Conservation (phyloP, 2,797 vertebrate species). For the Eulemur mongoz region DNA sequence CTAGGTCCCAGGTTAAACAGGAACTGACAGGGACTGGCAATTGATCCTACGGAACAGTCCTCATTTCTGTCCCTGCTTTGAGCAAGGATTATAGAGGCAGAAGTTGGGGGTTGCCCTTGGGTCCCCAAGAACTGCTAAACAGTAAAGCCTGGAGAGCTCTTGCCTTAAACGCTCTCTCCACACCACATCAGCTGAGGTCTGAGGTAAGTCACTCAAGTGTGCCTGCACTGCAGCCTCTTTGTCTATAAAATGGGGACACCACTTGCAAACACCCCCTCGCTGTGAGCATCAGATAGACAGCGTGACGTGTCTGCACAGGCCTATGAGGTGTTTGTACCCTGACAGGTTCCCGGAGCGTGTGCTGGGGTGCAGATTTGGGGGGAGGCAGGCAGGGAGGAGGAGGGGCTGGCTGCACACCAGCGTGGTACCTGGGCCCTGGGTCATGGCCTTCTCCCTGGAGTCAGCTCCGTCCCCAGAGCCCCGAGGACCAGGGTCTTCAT, state of each 20-base stretch:
- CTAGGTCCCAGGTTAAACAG: neutral
- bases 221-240: neutral
- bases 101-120: neutral
- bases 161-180: neutral
- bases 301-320: neutral
- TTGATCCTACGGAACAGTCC: too few relatives aligned
- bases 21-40: neutral
- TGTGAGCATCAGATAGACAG: neutral
- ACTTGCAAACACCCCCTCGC: neutral
- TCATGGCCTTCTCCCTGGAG: slow-evolving; percentile 83
- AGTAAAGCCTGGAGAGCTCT: neutral
- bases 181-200: neutral
- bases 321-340: neutral
- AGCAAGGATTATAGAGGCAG: neutral
- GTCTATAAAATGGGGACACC: neutral
- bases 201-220: neutral
- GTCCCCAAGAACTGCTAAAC: neutral
- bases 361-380: too few relatives aligned
- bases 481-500: slow-evolving; percentile 77
- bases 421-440: slow-evolving; percentile 75
- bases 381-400: neutral
- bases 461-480: slow-evolving; percentile 87
- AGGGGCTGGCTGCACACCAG: neutral
- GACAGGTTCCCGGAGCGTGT: neutral
- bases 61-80: neutral